These are phyloP conservation scores for Synanthedon andrenaeformis DNA, from an alignment of 2,888 invertebrate genomes.

Conservation along the genomic window DNA sequence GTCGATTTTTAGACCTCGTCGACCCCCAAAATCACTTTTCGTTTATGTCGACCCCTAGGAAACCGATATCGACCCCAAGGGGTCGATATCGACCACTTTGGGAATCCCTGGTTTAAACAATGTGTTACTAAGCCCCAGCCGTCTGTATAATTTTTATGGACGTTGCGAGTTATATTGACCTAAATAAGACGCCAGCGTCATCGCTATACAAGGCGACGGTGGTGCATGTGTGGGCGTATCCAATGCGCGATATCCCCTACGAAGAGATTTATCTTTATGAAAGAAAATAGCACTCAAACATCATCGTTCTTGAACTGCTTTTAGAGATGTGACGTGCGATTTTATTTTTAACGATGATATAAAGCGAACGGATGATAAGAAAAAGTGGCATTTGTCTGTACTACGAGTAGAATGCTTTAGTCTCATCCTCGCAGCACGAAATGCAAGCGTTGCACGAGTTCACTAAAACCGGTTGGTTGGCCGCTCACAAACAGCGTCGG, in stretches of 20 bases:
- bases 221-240: constrained; percentile 43
- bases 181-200: constrained; percentile 56
- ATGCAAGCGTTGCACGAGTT: constrained; percentile 34
- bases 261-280: background rate
- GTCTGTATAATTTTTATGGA: constrained; percentile 46
- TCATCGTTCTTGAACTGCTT: background rate
- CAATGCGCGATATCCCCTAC: constrained; percentile 21
- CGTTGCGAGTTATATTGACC: constrained; percentile 52
- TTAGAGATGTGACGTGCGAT: background rate
- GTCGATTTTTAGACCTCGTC: too few species aligned
- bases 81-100: too few species aligned
- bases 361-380: too few species aligned
- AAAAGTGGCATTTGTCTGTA: constrained; percentile 6
- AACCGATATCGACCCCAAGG: too few species aligned
- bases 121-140: constrained; percentile 1
- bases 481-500: constrained; percentile 45
- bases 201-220: constrained; percentile 32
- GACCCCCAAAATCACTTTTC: too few species aligned
- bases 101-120: constrained; percentile 1
- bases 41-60: too few species aligned
- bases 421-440: constrained; percentile 1
- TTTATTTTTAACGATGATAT: background rate
- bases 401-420: too few species aligned
- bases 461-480: constrained; percentile 44
- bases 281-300: background rate